These are phyloP conservation scores for Amiota mariae DNA, from an alignment of 2,888 invertebrate species.

Conservation along the genomic window DNA sequence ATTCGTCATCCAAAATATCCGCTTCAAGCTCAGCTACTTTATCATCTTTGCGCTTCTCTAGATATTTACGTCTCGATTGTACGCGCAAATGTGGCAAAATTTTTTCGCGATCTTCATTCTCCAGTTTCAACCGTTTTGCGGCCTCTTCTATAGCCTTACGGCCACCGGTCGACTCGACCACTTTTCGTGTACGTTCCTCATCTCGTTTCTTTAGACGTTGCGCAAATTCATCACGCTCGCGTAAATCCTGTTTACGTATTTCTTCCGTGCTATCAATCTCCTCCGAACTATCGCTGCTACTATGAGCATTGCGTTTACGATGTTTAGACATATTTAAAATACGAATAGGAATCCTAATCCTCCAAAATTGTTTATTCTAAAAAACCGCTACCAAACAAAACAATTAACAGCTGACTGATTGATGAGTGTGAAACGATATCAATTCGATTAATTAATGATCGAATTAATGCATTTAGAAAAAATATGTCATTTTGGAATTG, in stretches of 20 bases:
- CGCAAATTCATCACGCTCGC: slow-evolving; percentile 95
- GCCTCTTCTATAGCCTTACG: slow-evolving; percentile 89
- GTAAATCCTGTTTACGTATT: slow-evolving; percentile 85
- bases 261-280: slow-evolving; percentile 85
- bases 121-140: slow-evolving; percentile 89
- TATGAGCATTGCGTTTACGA: slow-evolving; percentile 58
- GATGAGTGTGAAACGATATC: too few species aligned
- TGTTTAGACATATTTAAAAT: slow-evolving; percentile 57
- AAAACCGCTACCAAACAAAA: not conserved
- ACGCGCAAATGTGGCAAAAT: slow-evolving; percentile 90
- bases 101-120: slow-evolving; percentile 88
- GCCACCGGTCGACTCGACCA: slow-evolving; percentile 78
- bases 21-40: slow-evolving; percentile 96
- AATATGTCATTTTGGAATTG: too few species aligned
- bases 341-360: not conserved
- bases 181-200: slow-evolving; percentile 88
- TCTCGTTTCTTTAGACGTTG: slow-evolving; percentile 90
- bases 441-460: too few species aligned
- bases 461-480: too few species aligned
- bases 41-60: slow-evolving; percentile 96
- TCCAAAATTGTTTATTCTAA: not conserved
- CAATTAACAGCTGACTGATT: not conserved
- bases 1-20: slow-evolving; percentile 96
- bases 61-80: slow-evolving; percentile 93
- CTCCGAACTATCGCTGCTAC: slow-evolving; percentile 61